Evolutionary conservation across 2,113 vertebrate species (phyloP), one percentile per base, ranked within the genome.

Genomic region (Mustela lutreola): DNA sequence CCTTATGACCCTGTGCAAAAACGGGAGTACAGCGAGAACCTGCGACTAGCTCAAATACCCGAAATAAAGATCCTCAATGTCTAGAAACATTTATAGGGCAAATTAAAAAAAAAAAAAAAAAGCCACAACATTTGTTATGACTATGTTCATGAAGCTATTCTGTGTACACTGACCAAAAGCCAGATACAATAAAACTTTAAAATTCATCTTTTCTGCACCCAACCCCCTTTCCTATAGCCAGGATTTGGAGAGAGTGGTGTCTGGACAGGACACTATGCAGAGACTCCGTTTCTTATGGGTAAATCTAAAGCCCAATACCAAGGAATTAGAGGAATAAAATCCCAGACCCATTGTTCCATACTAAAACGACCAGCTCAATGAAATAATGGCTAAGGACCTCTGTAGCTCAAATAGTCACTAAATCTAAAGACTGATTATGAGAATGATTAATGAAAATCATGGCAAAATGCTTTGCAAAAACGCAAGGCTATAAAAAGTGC

Each of bases 361-460:
- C n/a, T 87, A 39, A 70, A 83, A 62, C 8, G 19, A 92, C 39
- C 50, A 26, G 7, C 15, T 63, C 39, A 10, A 26, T 90, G 48
- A 90, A 88, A 36, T 28, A 48, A 75, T 0, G 50, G 33, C 22
- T n/a, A 82, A 92, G 73, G 24, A 22, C 11, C 9, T 90, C 75
- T 86, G 65, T n/a, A 92, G 18, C n/a, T 94, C 58, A 93, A 84
- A 92, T 70, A 70, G 19, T 83, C 62, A 33, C 11, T 21, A 31
- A 73, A 67, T 87, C 65, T 94, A 76, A 95, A 90, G 63, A 95
- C n/a, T 75, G 28, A 63, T 63, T 50, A 65, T 86, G 53, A 97
- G 31, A 21, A 70, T 70, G 7, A 62, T 82, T 78, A 89, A 86
- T 12, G 1, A 76, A 86, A 89, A 86, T 42, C 56, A 48, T 36